Evolutionary conservation across 2,113 vertebrate species (phyloP).

Genomic region (Chaetops frenatus): DNA sequence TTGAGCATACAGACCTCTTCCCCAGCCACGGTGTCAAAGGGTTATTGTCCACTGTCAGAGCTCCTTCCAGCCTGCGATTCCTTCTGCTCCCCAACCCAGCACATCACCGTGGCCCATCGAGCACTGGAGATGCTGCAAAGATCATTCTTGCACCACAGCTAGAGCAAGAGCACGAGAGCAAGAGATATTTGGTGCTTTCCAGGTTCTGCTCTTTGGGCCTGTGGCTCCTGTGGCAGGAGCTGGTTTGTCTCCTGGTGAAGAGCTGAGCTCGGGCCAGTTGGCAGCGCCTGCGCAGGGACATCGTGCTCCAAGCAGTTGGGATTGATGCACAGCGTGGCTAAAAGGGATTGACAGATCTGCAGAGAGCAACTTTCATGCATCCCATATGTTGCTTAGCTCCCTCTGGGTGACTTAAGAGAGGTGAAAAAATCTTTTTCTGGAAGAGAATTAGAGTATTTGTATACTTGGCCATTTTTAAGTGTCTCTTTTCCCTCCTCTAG

Average conservation of each 20-base stretch:
- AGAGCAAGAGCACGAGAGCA: rapidly evolving
- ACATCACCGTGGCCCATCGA: rapidly evolving
- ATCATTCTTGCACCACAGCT: neutral
- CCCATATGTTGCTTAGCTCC: slow-evolving; percentile 29
- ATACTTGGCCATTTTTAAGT: neutral
- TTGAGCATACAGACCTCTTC: neutral
- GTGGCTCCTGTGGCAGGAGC: neutral
- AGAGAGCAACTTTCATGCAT: slow-evolving; percentile 8
- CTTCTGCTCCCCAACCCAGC: neutral
- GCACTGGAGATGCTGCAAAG: neutral
- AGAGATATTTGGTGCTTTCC: neutral
- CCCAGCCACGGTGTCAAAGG: neutral
- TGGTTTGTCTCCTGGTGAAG: neutral
- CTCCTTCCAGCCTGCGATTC: neutral
- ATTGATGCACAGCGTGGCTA: neutral
- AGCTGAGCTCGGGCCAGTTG: neutral
- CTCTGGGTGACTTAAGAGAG: neutral
- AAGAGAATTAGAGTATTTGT: neutral
- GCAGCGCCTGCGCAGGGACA: neutral
- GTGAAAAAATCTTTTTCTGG: neutral
- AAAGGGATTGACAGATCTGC: neutral
- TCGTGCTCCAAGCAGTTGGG: neutral
- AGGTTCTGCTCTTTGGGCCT: neutral
- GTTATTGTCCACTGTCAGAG: neutral
- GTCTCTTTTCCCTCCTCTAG: neutral